Percentiles rank a stretch among this genome's conserved stretches.
Conservation (phyloP, 1,140 invertebrate genomes). For the Rhopalosiphum maidis region DNA sequence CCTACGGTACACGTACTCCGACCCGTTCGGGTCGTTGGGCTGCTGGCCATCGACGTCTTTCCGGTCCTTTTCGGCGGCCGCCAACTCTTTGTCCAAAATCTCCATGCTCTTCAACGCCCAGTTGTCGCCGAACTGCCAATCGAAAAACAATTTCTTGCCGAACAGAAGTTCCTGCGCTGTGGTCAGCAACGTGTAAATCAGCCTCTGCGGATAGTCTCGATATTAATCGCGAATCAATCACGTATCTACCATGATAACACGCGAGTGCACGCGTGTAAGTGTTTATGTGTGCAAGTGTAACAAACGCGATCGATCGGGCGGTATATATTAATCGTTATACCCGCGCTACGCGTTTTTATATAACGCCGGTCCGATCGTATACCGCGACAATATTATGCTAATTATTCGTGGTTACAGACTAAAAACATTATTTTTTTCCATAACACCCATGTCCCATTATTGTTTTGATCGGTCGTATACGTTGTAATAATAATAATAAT, state of each 20-base stretch:
- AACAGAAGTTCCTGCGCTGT: background rate
- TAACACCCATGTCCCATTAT: background rate
- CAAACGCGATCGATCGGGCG: background rate
- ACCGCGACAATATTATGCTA: background rate
- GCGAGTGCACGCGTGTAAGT: background rate
- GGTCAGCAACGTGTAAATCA: background rate
- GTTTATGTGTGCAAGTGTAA: background rate
- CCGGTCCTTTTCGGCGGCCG: background rate
- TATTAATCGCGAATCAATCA: background rate
- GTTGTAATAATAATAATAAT: background rate
- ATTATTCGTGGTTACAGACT: background rate
- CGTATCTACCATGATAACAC: background rate
- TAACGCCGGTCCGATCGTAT: background rate
- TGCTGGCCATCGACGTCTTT: background rate
- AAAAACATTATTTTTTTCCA: background rate
- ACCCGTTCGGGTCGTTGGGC: background rate
- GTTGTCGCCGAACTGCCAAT: background rate
- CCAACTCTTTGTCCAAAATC: background rate
- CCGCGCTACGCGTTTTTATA: background rate
- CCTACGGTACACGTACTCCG: slow-evolving; percentile 34
- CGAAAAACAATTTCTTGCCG: background rate
- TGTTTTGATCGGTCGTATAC: background rate
- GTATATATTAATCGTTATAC: background rate
- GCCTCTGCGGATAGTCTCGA: background rate
- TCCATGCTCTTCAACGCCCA: background rate